Evolutionary conservation across 2,797 vertebrate species (phyloP).

Genomic region (Mormyrops boulengeri): DNA sequence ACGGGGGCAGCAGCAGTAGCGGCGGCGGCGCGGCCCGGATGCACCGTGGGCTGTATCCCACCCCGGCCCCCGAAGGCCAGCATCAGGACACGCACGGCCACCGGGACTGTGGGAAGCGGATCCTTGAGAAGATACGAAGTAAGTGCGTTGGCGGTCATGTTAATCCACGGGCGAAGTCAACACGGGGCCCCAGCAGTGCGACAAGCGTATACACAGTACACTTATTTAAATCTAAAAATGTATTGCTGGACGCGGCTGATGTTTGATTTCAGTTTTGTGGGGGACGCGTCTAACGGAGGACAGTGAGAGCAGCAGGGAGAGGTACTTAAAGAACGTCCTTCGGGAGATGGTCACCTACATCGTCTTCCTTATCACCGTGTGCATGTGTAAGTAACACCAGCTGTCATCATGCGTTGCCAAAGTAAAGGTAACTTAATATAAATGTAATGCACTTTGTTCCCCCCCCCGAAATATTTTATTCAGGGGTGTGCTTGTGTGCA

Average conservation of each 20-base stretch:
- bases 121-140: conserved; percentile 82
- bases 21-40: conserved; percentile 44
- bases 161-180: neutral
- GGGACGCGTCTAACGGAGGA: conserved; percentile 90
- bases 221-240: neutral
- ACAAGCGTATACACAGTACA: neutral
- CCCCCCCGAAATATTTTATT: neutral
- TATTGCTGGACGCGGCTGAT: neutral
- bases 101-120: conserved; percentile 64
- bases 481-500: neutral
- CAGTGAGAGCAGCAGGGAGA: conserved; percentile 77
- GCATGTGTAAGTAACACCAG: conserved; percentile 75
- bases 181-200: neutral
- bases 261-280: conserved; percentile 75
- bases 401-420: neutral
- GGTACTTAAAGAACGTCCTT: conserved; percentile 80
- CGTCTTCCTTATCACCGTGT: conserved; percentile 79
- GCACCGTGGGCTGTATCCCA: conserved; percentile 59
- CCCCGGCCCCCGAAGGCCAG: conserved; percentile 48
- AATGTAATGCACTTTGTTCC: neutral
- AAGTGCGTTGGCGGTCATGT: conserved; percentile 31
- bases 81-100: conserved; percentile 48
- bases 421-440: neutral
- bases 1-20: conserved; percentile 41
- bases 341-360: conserved; percentile 84